phyloP scores from a whole-genome alignment of 2,797 vertebrate genomes.

The Pseudochaenichthys georgianus region DNA sequence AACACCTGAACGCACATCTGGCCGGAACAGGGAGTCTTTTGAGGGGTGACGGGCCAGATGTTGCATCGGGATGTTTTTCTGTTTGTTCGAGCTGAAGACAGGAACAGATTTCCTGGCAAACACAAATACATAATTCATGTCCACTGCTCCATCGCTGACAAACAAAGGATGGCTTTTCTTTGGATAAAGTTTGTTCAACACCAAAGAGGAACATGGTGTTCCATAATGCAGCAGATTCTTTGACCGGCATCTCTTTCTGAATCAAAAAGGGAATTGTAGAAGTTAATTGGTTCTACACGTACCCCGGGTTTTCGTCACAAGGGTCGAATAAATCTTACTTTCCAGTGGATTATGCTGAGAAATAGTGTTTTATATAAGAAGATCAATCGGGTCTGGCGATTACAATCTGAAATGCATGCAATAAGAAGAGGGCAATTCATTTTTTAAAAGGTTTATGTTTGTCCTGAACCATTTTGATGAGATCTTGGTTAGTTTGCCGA shows the following conservation, averaged over 20 bases:
- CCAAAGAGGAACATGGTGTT: not conserved
- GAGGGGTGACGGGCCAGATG: conserved; percentile 20
- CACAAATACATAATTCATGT: not conserved
- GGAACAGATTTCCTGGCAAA: conserved; percentile 3
- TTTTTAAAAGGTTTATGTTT: not conserved
- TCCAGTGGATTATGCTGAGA: not conserved
- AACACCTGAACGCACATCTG: conserved; percentile 26
- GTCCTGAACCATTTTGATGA: not conserved
- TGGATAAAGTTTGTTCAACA: not conserved
- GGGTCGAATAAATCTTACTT: not conserved
- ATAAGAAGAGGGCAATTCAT: not conserved
- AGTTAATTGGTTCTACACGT: not conserved
- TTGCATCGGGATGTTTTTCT: not conserved
- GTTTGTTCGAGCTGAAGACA: not conserved
- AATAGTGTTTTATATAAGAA: not conserved
- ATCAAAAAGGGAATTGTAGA: not conserved
- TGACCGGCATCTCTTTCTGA: too few species aligned
- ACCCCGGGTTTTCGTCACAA: not conserved
- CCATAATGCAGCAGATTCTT: too few species aligned
- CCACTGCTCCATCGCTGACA: too few species aligned
- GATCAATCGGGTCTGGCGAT: not conserved
- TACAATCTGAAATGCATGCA: too few species aligned
- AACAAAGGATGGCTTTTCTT: not conserved
- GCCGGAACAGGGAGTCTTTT: conserved; percentile 2
- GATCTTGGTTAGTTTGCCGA: not conserved